These are phyloP conservation scores for Thermophis baileyi DNA, from an alignment of 2,113 vertebrate genomes.

Conservation along the genomic window DNA sequence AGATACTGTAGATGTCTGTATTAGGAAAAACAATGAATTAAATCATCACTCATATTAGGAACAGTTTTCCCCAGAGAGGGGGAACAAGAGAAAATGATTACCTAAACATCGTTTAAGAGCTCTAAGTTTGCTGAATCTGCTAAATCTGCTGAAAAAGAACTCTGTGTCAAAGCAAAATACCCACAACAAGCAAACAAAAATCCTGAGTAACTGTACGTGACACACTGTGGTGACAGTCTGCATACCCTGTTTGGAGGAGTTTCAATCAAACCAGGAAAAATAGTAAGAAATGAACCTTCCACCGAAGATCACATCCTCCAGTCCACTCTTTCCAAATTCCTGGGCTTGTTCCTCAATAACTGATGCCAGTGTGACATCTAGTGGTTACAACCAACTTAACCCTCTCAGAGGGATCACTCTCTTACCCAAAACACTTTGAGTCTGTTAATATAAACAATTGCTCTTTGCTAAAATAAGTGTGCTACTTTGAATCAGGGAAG, in stretches of 20 bases:
- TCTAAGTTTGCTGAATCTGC: not conserved
- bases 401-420: not conserved
- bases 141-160: fast-evolving
- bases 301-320: not conserved
- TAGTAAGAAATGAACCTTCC: conserved; percentile 31
- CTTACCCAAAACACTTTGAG: not conserved
- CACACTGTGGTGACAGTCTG: not conserved
- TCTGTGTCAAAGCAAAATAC: fast-evolving
- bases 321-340: not conserved
- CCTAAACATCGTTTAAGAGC: not conserved
- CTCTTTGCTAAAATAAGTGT: not conserved
- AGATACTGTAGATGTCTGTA: not conserved
- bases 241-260: not conserved
- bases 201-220: not conserved
- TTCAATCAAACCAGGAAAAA: conserved; percentile 23
- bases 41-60: not conserved
- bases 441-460: not conserved
- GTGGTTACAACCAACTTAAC: conserved; percentile 64
- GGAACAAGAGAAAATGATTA: not conserved
- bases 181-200: not conserved
- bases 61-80: not conserved
- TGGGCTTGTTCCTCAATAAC: not conserved
- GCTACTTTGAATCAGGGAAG: not conserved
- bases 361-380: conserved; percentile 70
- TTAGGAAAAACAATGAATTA: not conserved